phyloP scores from a whole-genome alignment of 2,113 vertebrate species.

The Mus spicilegus region DNA sequence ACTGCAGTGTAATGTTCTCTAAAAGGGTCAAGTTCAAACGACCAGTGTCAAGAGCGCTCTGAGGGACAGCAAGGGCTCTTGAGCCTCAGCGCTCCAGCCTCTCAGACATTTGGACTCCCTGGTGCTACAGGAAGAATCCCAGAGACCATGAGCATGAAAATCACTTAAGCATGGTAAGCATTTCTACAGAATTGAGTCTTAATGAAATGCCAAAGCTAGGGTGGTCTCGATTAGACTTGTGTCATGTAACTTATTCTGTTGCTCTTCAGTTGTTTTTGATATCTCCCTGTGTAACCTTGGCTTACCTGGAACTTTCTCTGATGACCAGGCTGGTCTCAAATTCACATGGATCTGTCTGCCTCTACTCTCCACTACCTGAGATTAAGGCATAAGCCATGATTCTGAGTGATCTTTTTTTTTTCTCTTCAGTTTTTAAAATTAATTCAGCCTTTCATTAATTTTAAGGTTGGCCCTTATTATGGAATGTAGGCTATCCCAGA shows the following conservation, averaged over 20 bases:
- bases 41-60: not conserved
- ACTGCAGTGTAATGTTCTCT: too few species aligned
- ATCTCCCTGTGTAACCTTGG: not conserved
- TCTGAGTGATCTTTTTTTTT: not conserved
- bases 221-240: not conserved
- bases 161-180: not conserved
- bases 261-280: not conserved
- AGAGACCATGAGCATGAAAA: not conserved
- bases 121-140: too few species aligned
- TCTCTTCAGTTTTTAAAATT: not conserved
- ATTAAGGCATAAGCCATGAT: not conserved
- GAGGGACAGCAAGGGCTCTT: not conserved
- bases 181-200: not conserved
- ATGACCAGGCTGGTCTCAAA: not conserved
- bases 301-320: not conserved
- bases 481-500: not conserved
- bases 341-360: not conserved
- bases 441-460: not conserved
- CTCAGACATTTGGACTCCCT: not conserved
- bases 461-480: not conserved
- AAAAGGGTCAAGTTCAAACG: not conserved
- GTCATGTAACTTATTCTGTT: not conserved
- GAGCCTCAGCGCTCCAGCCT: too few species aligned
- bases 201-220: not conserved
- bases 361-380: not conserved